phyloP scores from a whole-genome alignment of 2,888 invertebrate species.

The Ametastegia equiseti region DNA sequence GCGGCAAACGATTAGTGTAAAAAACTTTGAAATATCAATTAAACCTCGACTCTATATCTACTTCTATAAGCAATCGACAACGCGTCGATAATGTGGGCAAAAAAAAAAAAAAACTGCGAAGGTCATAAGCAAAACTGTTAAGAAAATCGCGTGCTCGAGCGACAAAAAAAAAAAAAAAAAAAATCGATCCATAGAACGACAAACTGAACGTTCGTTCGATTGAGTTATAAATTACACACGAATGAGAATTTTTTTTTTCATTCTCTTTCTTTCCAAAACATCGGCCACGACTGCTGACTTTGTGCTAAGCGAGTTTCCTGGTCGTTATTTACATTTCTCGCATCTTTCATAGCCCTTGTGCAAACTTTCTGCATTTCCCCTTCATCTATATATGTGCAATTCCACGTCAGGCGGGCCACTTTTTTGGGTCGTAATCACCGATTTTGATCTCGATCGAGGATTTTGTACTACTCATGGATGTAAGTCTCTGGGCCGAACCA shows the following conservation, averaged over 20 bases:
- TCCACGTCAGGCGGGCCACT: too few relatives aligned
- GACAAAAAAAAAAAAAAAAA: too few relatives aligned
- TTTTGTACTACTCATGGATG: too few relatives aligned
- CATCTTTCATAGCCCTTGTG: too few relatives aligned
- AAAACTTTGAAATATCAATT: neutral
- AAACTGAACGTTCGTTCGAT: neutral
- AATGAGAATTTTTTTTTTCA: neutral
- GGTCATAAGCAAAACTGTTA: constrained; percentile 12
- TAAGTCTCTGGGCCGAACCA: too few relatives aligned
- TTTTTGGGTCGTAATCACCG: too few relatives aligned
- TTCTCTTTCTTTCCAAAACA: neutral
- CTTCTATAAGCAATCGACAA: neutral
- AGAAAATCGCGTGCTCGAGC: neutral
- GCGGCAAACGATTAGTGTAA: neutral
- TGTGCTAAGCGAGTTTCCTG: too few relatives aligned
- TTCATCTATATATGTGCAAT: neutral
- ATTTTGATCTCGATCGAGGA: too few relatives aligned
- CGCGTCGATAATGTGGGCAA: neutral
- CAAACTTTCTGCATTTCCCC: neutral
- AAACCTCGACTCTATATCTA: neutral
- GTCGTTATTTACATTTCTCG: too few relatives aligned
- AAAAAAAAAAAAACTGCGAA: neutral
- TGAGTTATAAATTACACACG: neutral
- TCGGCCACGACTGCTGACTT: neutral
- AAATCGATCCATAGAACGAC: too few relatives aligned